phyloP scores from a whole-genome alignment of 2,113 vertebrate genomes.

The Panthera leo region DNA sequence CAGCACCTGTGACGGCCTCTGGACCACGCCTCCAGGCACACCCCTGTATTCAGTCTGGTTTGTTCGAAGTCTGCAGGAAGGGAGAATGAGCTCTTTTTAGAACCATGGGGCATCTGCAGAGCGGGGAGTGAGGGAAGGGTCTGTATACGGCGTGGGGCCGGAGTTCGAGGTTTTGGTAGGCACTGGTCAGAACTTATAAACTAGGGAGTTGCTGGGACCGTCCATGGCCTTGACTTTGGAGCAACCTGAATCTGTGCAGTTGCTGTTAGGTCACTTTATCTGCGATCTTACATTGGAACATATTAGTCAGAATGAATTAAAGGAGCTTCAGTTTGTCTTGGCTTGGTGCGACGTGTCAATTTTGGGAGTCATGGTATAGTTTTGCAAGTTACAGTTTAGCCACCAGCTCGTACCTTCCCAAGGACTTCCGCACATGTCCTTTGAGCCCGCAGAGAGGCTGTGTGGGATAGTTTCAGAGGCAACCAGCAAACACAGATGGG shows the following conservation, averaged over 20 bases:
- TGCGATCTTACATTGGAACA: neutral
- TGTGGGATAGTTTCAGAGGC: neutral
- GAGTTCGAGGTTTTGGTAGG: neutral
- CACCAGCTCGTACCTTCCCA: neutral
- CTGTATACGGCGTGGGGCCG: neutral
- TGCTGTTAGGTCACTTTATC: neutral
- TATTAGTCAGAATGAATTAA: neutral
- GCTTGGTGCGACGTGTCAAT: neutral
- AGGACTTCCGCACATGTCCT: rapidly evolving
- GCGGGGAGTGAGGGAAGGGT: no score
- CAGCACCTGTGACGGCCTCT: rapidly evolving
- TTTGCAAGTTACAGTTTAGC: neutral
- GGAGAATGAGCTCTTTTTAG: neutral
- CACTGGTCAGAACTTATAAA: neutral
- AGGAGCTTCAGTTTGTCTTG: neutral
- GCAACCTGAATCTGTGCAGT: neutral
- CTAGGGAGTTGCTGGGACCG: neutral
- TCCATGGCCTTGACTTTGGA: neutral
- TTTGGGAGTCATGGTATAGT: neutral
- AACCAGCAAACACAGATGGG: neutral
- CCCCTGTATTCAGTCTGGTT: neutral
- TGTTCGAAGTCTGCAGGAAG: neutral
- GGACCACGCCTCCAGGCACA: neutral
- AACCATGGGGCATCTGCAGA: neutral
- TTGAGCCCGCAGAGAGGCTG: neutral